These are phyloP conservation scores for Heliconius hewitsoni DNA, from an alignment of 1,140 invertebrate genomes.

Conservation along the genomic window DNA sequence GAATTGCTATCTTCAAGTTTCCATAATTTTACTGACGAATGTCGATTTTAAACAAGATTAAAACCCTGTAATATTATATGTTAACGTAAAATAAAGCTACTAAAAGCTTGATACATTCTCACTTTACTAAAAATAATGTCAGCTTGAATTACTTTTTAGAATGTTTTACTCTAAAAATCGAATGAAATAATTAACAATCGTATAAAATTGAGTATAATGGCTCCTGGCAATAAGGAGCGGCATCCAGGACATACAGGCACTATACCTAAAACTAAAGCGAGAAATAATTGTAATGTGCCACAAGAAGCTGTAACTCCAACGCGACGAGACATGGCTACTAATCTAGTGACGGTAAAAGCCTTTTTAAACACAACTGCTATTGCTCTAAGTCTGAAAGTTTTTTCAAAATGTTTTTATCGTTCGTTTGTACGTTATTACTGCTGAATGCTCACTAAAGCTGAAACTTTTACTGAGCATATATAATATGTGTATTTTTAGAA, in stretches of 20 bases:
- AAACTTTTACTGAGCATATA: conserved; percentile 61
- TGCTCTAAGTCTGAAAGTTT: not conserved
- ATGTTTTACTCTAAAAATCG: conserved; percentile 29
- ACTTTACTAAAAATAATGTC: not conserved
- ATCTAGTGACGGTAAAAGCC: conserved; percentile 71
- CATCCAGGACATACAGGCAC: conserved; percentile 77
- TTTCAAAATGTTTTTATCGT: conserved; percentile 6
- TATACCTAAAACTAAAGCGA: conserved; percentile 78
- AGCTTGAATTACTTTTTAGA: not conserved
- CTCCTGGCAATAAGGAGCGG: conserved; percentile 76
- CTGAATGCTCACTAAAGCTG: conserved; percentile 39
- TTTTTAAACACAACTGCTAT: not conserved
- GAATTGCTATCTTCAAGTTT: conserved; percentile 21
- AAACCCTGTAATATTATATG: not conserved
- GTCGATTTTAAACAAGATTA: not conserved
- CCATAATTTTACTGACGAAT: conserved; percentile 15
- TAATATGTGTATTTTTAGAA: conserved; percentile 68
- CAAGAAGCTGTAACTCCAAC: conserved; percentile 81
- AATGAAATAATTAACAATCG: conserved; percentile 37
- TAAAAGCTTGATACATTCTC: not conserved
- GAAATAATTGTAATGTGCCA: conserved; percentile 79
- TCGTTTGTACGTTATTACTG: conserved; percentile 14
- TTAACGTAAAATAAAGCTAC: not conserved
- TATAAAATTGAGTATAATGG: conserved; percentile 61
- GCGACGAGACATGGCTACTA: conserved; percentile 77